Base-by-base conservation (phyloP, 2,113 vertebrate genomes). In the Glaucidium brasilianum region DNA sequence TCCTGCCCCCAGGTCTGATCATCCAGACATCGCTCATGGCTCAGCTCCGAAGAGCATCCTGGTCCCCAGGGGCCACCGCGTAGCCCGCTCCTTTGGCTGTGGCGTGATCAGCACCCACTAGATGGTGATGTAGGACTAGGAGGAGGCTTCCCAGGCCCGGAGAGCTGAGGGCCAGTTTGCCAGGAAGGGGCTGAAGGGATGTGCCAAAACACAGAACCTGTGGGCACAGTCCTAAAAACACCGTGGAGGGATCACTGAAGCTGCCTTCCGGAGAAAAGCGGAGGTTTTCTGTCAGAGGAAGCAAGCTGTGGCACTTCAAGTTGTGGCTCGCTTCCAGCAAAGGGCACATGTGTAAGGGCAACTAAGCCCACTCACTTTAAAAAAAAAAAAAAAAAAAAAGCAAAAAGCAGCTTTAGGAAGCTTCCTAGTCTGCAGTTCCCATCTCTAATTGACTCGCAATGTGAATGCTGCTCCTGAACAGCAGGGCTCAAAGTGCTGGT, bases 401-500 rank as follows among this genome's bases (percentile, higher is more conserved):
- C n/a, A n/a, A n/a, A n/a, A n/a, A n/a, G n/a, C n/a, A n/a, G 34
- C 49, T 35, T 92, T 34, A 7, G 62, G 37, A 56, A 20, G 43
- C 34, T 29, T 67, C 17, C 2, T 1, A 25, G 13, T 15, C 69
- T 68, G 67, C 16, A 29, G 20, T 15, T 72, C 56, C 43, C 20
- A 21, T 37, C 47, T 52, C 43, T 55, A 25, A 63, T 58, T 47
- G 49, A 32, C 62, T 25, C n/a, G n/a, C 43, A 72, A 5, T 4
- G 1, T 37, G 53, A 67, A 17, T 43, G 56, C 81, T 66, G 34
- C 27, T 88, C 35, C 47, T 4, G 2, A 49, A 41, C n/a, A n/a
- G n/a, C 39, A 6, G 2, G 2, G 9, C 22, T 63, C 26, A 19
- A 9, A 8, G 43, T 1, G 1, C 29, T 34, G 39, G 10, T 53